Evolutionary conservation across 2,888 invertebrate genomes (phyloP).

Genomic region (Plebejus argus): DNA sequence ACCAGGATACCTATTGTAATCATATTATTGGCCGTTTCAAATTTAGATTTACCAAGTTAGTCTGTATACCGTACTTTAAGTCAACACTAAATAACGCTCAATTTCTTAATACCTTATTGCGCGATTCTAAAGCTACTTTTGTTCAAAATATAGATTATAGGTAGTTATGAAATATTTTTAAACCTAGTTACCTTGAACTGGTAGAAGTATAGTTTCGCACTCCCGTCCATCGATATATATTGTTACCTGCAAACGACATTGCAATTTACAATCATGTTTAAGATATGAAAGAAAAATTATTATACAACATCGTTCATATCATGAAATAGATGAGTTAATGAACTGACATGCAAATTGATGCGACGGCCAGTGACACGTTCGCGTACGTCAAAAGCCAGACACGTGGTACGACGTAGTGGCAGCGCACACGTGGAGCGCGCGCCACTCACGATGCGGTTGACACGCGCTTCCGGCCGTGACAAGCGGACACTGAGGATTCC

Average conservation of each 20-base stretch:
- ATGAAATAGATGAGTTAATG: not conserved
- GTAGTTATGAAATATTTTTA: too few species aligned
- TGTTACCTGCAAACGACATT: constrained; percentile 63
- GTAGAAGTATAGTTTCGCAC: constrained; percentile 77
- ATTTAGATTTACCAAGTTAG: too few species aligned
- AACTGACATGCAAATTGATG: constrained; percentile 70
- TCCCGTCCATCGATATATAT: constrained; percentile 82
- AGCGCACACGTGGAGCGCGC: constrained; percentile 68
- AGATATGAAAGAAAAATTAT: not conserved
- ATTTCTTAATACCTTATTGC: too few species aligned
- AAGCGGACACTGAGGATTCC: constrained; percentile 74
- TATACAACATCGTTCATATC: not conserved
- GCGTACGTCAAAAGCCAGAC: constrained; percentile 80
- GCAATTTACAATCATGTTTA: not conserved
- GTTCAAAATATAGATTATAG: too few species aligned
- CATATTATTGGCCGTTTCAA: not conserved
- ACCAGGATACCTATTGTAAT: constrained; percentile 69
- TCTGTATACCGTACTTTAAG: too few species aligned
- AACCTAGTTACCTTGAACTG: constrained; percentile 72
- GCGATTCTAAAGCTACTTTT: too few species aligned
- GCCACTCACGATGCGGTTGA: constrained; percentile 74
- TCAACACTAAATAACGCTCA: too few species aligned
- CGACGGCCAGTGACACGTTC: constrained; percentile 79
- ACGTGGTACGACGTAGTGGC: constrained; percentile 77
- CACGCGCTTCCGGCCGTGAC: constrained; percentile 75